Percentiles rank a stretch among this genome's conserved stretches.
phyloP scores from a whole-genome alignment of 2,888 invertebrate species.

The Ennomos erosarius region DNA sequence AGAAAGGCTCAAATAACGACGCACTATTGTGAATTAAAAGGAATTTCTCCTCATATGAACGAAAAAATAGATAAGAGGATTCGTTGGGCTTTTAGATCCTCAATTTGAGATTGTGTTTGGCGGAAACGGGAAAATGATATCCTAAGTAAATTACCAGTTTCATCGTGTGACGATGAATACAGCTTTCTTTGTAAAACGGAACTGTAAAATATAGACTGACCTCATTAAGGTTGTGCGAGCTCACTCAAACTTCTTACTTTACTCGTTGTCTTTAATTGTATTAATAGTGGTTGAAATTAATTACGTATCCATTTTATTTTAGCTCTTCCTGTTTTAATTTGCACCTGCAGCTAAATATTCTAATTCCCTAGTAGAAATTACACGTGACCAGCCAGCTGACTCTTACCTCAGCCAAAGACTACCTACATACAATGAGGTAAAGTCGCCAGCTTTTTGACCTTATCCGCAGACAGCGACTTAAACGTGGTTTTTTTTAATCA shows the following conservation, averaged over 20 bases:
- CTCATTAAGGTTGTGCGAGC: slow-evolving; percentile 26
- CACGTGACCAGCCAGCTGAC: too few species aligned
- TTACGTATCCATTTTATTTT: too few species aligned
- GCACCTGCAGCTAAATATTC: too few species aligned
- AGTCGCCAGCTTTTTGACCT: too few species aligned
- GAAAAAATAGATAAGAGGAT: slow-evolving; percentile 32
- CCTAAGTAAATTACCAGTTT: slow-evolving; percentile 24
- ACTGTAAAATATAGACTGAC: slow-evolving; percentile 15
- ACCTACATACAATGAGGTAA: too few species aligned
- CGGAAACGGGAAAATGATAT: slow-evolving; percentile 35
- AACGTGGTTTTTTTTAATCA: too few species aligned
- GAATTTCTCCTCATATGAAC: slow-evolving; percentile 17
- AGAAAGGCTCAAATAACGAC: slow-evolving; percentile 14
- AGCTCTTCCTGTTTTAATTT: too few species aligned
- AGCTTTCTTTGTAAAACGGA: slow-evolving; percentile 4
- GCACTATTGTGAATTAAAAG: slow-evolving; percentile 16
- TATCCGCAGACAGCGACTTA: too few species aligned
- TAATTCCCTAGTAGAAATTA: too few species aligned
- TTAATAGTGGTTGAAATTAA: too few species aligned
- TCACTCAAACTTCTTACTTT: slow-evolving; percentile 28
- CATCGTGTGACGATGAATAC: slow-evolving; percentile 18
- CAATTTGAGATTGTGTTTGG: slow-evolving; percentile 42
- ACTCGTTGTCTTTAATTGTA: slow-evolving; percentile 25
- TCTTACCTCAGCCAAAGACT: too few species aligned
- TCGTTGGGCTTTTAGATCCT: slow-evolving; percentile 34